Conservation (phyloP, 2,888 invertebrate species). For the Pheosia tremula region DNA sequence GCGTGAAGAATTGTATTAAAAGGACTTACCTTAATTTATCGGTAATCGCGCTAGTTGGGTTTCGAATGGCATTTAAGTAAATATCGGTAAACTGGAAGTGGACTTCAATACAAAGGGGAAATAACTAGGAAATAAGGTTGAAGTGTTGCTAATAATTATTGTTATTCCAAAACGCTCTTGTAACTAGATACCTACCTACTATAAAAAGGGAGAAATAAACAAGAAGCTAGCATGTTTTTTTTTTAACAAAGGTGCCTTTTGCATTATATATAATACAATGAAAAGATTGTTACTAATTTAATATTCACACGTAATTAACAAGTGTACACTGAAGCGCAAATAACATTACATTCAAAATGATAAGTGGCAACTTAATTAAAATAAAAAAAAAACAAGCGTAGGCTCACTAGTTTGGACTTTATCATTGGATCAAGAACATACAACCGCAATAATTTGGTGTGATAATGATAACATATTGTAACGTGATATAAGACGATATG, state of each 20-base stretch:
- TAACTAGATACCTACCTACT: too few relatives aligned
- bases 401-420: background rate
- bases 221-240: too few relatives aligned
- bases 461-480: constrained; percentile 11
- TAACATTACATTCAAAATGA: constrained; percentile 6
- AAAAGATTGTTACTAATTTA: background rate
- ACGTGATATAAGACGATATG: constrained; percentile 19
- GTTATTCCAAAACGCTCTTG: too few relatives aligned
- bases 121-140: too few relatives aligned
- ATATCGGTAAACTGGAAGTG: too few relatives aligned
- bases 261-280: background rate
- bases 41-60: too few relatives aligned
- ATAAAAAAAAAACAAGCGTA: background rate
- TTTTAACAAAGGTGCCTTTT: background rate
- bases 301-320: constrained; percentile 10
- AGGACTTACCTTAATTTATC: too few relatives aligned
- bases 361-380: background rate
- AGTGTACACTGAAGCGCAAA: constrained; percentile 7
- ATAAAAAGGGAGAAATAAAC: too few relatives aligned
- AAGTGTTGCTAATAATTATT: too few relatives aligned
- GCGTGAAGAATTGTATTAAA: too few relatives aligned
- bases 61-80: too few relatives aligned
- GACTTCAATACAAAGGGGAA: too few relatives aligned
- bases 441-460: constrained; percentile 15
- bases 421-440: constrained; percentile 15